phyloP scores from a whole-genome alignment of 35 echinoderm and acorn worm species.

The Apostichopus parvimensis region DNA sequence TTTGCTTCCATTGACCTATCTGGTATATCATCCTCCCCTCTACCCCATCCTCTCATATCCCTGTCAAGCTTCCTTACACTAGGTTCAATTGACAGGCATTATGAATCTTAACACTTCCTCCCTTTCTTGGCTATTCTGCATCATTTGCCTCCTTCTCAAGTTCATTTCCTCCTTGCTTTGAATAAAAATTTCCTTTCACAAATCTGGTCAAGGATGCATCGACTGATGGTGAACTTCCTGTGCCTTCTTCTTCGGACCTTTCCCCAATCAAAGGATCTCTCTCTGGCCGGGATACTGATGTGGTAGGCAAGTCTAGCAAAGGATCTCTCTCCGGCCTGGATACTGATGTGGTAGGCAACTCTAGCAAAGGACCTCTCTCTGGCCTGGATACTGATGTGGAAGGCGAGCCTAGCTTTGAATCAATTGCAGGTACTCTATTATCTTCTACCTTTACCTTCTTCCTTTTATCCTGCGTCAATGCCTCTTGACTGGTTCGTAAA shows the following conservation, averaged over 20 bases:
- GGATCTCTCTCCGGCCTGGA: not conserved
- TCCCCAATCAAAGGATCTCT: not conserved
- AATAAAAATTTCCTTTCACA: not conserved
- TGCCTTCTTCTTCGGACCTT: not conserved
- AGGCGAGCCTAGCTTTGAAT: not conserved
- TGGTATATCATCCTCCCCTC: no score
- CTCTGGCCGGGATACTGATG: not conserved
- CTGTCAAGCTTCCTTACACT: no score
- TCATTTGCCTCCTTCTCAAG: not conserved
- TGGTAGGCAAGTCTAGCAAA: not conserved
- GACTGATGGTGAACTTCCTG: conserved; percentile 10
- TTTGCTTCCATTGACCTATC: no score
- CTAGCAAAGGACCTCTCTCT: not conserved
- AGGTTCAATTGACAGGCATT: no score
- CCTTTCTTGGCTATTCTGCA: not conserved
- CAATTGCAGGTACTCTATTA: not conserved
- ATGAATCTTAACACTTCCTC: no score
- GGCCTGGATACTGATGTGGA: not conserved
- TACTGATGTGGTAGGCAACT: not conserved
- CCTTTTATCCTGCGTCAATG: not conserved
- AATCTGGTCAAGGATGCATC: conserved; percentile 5
- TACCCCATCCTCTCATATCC: no score
- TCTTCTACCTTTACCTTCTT: not conserved
- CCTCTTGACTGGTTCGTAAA: not conserved
- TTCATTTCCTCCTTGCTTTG: not conserved